Percentiles rank a stretch among this genome's conserved stretches.
Conservation (phyloP, 2,888 invertebrate species). For the Podabrus alpinus region DNA sequence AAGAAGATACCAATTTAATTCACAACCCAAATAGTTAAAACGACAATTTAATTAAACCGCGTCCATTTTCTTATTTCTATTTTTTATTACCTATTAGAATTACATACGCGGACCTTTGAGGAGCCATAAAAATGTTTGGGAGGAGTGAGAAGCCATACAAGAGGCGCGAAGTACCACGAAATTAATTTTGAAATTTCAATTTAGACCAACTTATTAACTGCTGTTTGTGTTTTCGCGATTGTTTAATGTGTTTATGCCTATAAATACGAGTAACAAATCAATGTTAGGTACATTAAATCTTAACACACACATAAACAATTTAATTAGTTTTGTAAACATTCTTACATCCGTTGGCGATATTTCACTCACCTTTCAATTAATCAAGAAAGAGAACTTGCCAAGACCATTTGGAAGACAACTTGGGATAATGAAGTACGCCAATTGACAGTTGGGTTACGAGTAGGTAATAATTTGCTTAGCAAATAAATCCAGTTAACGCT, state of each 20-base stretch:
- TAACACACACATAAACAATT: background rate
- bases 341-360: constrained; percentile 20
- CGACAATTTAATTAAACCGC: constrained; percentile 1
- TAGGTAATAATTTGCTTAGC: constrained; percentile 39
- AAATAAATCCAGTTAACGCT: constrained; percentile 40
- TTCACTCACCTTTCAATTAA: constrained; percentile 39
- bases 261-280: background rate
- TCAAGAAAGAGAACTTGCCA: constrained; percentile 28
- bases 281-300: constrained; percentile 3
- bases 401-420: constrained; percentile 32
- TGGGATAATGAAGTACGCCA: constrained; percentile 19
- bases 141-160: background rate
- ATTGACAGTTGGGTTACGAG: constrained; percentile 31
- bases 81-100: background rate
- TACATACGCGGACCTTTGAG: background rate
- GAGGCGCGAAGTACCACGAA: background rate
- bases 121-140: background rate
- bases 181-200: background rate
- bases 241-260: background rate
- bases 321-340: constrained; percentile 4
- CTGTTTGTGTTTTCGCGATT: background rate
- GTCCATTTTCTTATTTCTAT: background rate
- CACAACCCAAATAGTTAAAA: constrained; percentile 22
- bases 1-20: constrained; percentile 30
- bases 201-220: background rate